Evolutionary conservation across 2,888 invertebrate genomes (phyloP), one percentile per base, ranked within the genome.

Genomic region (Balanococcus diminutus): DNA sequence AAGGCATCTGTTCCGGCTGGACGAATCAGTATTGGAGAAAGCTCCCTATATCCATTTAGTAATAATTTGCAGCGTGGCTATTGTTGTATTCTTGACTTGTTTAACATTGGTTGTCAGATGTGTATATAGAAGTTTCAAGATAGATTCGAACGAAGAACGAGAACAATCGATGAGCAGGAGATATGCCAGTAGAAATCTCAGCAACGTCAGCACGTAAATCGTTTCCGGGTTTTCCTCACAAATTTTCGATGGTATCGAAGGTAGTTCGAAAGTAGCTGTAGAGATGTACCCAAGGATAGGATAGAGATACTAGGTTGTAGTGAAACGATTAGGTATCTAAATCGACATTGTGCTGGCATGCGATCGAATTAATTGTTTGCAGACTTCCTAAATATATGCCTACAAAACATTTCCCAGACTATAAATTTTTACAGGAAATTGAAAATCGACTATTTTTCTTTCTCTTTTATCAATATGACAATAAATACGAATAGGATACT

Each of bases 21-120:
- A 75, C 75, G 32, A 75, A 32, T 75, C 75, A 5, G 75, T 75
- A 1, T n/a, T 75, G 2, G 6, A 36, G 36, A 75, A 75, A 32
- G 36, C n/a, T 3, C 31, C 32, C 19, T 75, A 75, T 16, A 75
- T 75, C 16, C 14, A 75, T 19, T 5, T 32, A 11, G 14, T 75
- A 5, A n/a, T 32, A n/a, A n/a, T 75, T 8, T 31, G 32, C 32
- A 32, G 32, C 16, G 36, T 46, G 19, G 84, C 72, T 11, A 25
- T 84, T 0, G 9, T 75, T 1, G 46, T 46, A 16, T 84, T 84
- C 25, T 22, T 84, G 2, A 39, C 72, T 11, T 36, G 84, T 25
- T 46, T 84, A 75, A 46, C 72, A 31, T 46, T 84, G 39, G 72
- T 84, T n/a, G 72, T 72, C n/a, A 84, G 79, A 84, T 84, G 84